A percentile compares a stretch with the other conserved stretches of the same genome.
phyloP scores from a whole-genome alignment of 2,113 vertebrate species.

The Odontophorus gujanensis region DNA sequence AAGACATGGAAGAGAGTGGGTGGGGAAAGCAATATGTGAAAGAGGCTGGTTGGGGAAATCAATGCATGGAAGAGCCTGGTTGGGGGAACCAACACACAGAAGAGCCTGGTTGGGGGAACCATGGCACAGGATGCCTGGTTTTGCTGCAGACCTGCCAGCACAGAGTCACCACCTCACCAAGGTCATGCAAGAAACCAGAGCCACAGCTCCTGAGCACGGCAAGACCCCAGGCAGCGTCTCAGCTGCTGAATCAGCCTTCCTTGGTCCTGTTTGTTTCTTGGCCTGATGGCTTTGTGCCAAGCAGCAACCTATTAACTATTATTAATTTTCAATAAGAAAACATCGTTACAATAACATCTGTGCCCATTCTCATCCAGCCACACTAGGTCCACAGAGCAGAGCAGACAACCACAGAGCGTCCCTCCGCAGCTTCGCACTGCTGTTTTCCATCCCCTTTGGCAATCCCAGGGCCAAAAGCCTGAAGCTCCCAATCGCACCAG shows the following conservation, averaged over 20 bases:
- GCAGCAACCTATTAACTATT: background rate
- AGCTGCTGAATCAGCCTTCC: background rate
- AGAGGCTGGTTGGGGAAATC: too few species aligned
- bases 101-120: too few species aligned
- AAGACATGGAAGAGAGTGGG: too few species aligned
- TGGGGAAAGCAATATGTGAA: too few species aligned
- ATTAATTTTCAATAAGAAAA: background rate
- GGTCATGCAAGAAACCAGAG: fast-evolving
- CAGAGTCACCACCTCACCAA: background rate
- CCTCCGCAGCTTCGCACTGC: background rate
- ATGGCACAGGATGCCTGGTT: too few species aligned
- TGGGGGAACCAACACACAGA: too few species aligned
- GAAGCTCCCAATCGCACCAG: background rate
- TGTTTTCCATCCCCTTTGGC: background rate
- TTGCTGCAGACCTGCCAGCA: fast-evolving
- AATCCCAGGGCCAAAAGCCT: background rate
- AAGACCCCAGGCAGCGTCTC: background rate
- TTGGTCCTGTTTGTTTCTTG: too few species aligned
- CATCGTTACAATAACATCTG: background rate
- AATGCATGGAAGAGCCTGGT: background rate
- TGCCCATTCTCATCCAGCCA: background rate
- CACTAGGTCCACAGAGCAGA: background rate
- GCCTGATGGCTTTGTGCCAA: background rate
- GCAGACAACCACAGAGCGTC: background rate
- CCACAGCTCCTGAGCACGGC: background rate